Percentiles rank a stretch among this genome's conserved stretches.
Conservation (phyloP, 2,113 vertebrate species). For the Mirza zaza region DNA sequence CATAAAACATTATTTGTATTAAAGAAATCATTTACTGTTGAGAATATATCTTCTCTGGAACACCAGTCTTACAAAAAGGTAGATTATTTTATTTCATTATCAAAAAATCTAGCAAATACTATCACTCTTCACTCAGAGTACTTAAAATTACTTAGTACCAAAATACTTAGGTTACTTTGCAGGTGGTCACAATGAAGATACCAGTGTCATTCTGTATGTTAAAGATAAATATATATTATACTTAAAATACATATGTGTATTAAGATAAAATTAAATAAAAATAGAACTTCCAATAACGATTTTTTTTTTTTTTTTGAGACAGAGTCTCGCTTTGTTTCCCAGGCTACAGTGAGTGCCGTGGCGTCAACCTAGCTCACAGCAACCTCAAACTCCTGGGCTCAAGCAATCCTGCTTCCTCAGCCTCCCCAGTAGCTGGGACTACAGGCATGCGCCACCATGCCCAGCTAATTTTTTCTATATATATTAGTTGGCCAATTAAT, state of each 20-base stretch:
- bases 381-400: too few relatives aligned
- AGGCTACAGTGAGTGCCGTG: too few relatives aligned
- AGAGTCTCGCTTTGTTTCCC: too few relatives aligned
- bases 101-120: neutral
- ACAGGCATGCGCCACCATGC: too few relatives aligned
- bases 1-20: conserved; percentile 5
- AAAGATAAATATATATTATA: neutral
- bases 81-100: neutral
- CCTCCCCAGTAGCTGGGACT: too few relatives aligned
- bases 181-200: neutral
- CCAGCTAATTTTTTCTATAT: too few relatives aligned
- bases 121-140: neutral
- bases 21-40: neutral
- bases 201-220: neutral
- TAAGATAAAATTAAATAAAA: conserved; percentile 29
- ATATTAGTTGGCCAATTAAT: too few relatives aligned
- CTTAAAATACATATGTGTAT: neutral
- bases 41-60: conserved; percentile 22
- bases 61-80: neutral
- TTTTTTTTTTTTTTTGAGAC: too few relatives aligned
- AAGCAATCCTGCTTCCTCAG: too few relatives aligned
- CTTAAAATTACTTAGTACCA: conserved; percentile 5
- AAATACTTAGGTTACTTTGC: neutral
- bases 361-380: too few relatives aligned
- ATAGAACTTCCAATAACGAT: neutral